Evolutionary conservation across 2,797 vertebrate genomes (phyloP), one percentile per base, ranked within the genome.

Genomic region (Neostethus bicornis): DNA sequence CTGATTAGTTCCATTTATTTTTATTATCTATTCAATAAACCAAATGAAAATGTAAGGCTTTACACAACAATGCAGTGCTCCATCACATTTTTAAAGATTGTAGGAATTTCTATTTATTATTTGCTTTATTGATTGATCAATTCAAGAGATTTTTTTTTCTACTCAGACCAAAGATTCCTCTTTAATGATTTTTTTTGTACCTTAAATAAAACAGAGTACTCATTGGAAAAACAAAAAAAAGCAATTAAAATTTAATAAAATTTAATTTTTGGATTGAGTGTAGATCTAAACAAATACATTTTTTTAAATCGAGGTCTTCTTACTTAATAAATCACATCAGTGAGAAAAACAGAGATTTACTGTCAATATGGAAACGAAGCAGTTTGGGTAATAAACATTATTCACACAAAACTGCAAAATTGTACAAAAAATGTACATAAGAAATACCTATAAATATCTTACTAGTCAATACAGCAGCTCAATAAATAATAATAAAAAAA

Each of bases 381-480:
- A 54, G 56, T 66, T 56, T 41, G 24, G 31, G n/a, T 60, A 51
- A 46, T 29, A 43, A 66, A 64, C 28, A 48, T 34, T 11, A 38
- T 26, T 55, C 44, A 46, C 28, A 50, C 2, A 5, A 39, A 28
- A 50, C 19, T 4, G 34, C 25, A 9, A 41, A 5, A 50, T 26
- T 7, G 39, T 25, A 11, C 45, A 61, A 29, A 29, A 49, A 47
- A 52, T 58, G 62, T 39, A 55, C 25, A 12, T 48, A 57, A 77
- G 16, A 14, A 21, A 49, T 63, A 37, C 54, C 43, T 51, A 58
- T 63, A 67, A 74, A 77, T 50, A 51, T 61, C 25, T 28, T 24
- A 28, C 50, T 70, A 49, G 43, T 42, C 41, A 62, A 69, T 44
- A 38, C 11, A 55, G 23, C 20, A 64, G 51, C 43, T 47, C 47